Conservation (phyloP, 2,888 invertebrate species). For the Drosophila quinaria region DNA sequence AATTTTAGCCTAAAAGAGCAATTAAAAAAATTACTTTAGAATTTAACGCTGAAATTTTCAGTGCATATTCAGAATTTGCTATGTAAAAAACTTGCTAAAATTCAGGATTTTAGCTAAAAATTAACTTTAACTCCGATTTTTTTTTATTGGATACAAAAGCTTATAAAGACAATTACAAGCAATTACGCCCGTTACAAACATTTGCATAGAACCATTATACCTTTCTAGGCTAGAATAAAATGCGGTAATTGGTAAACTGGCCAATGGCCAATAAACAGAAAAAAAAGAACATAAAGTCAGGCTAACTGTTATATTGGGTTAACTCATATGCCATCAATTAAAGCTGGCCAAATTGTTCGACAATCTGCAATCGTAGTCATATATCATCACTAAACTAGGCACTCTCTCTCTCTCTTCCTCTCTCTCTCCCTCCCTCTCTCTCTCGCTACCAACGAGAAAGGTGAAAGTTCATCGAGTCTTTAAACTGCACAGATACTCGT, state of each 20-base stretch:
- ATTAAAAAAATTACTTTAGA: too few relatives aligned
- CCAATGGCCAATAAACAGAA: not conserved
- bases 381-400: conserved; percentile 22
- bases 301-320: conserved; percentile 10
- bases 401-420: not conserved
- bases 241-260: not conserved
- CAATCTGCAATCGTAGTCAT: conserved; percentile 44
- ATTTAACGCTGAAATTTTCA: too few relatives aligned
- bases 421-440: too few relatives aligned
- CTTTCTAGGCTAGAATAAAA: not conserved
- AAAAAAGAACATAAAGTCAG: not conserved
- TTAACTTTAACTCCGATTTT: too few relatives aligned
- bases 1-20: too few relatives aligned
- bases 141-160: too few relatives aligned
- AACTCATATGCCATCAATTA: conserved; percentile 64
- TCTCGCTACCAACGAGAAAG: too few relatives aligned
- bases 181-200: not conserved
- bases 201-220: too few relatives aligned
- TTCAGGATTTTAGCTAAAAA: too few relatives aligned
- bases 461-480: conserved; percentile 43
- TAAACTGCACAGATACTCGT: conserved; percentile 14
- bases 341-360: conserved; percentile 52
- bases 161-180: too few relatives aligned
- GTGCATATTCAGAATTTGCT: too few relatives aligned
- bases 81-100: too few relatives aligned